Base-by-base conservation (phyloP, 1,140 invertebrate species). In the Wiebesia pumilae region DNA sequence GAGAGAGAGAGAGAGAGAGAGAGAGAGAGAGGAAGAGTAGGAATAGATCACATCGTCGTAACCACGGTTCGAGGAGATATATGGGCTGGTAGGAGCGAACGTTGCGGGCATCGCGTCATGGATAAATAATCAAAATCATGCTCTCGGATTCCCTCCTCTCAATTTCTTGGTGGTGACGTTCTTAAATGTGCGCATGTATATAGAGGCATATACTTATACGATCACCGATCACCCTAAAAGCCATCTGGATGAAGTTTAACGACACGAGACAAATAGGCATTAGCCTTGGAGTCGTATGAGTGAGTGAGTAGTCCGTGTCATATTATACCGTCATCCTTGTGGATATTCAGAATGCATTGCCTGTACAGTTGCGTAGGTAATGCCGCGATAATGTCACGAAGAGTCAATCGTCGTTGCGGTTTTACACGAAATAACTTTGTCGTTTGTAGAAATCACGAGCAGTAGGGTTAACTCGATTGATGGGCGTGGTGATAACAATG, bases 121-220 rank as follows among this genome's bases (percentile, higher is more conserved):
- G 83, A 87, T 81, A 85, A 86, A 83, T 88, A 83, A 86, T 62
- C 79, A 77, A 82, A 86, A 86, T 77, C 67, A n/a, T 47, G 82
- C 71, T 40, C 69, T 47, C 40, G 30, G n/a, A 27, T 38, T 40
- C 38, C 33, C 27, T 40, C 30, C 38, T 30, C 35, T 14, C 40
- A 9, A 7, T 38, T 58, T 12, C 58, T 14, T 40, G 43, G 43
- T 47, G n/a, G 43, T 71, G 62, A 51, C 67, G 40, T 82, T 16
- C 38, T 69, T 43, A 69, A 40, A 85, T 19, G 69, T 47, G 4
- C 1, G 27, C 33, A 47, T 9, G 14, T 38, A 62, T 82, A 58
- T 40, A 38, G 38, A 75, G 43, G 54, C 40, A 65, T 33, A 27
- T n/a, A 62, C 58, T 54, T 67, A 30, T 80, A 47, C 14, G 33